Conservation (phyloP, 2,888 invertebrate species). For the Tanytarsus gracilentus region DNA sequence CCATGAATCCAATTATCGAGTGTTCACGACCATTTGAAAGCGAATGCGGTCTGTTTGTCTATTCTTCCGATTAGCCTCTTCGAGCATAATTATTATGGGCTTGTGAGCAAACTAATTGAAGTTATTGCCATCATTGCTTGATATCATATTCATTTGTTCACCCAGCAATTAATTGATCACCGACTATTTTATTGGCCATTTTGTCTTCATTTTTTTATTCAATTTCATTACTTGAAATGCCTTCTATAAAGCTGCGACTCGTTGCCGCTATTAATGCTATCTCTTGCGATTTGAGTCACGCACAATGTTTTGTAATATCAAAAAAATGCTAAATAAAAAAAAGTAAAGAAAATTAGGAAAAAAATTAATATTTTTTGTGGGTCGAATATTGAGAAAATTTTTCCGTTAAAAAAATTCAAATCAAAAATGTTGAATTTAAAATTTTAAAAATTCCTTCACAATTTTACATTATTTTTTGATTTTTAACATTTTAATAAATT, state of each 20-base stretch:
- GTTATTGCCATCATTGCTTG: background rate
- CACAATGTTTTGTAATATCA: background rate
- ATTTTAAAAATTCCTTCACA: background rate
- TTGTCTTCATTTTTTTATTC: background rate
- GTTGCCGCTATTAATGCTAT: too few species aligned
- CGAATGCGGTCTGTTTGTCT: background rate
- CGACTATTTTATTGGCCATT: constrained; percentile 9
- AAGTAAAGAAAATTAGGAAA: background rate
- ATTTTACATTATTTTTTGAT: background rate
- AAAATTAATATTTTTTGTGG: background rate
- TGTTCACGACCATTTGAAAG: too few species aligned
- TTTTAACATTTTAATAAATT: background rate
- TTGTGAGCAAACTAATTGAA: constrained; percentile 6
- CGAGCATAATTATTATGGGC: background rate
- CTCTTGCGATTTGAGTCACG: constrained; percentile 8
- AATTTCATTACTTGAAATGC: constrained; percentile 5
- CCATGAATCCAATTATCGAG: too few species aligned
- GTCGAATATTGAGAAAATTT: too few species aligned
- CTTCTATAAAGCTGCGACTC: background rate
- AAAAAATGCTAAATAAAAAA: background rate
- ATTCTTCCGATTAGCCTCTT: background rate
- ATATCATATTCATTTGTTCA: background rate
- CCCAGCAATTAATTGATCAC: background rate
- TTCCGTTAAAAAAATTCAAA: too few species aligned
- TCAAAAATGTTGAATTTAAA: background rate